phyloP scores from a whole-genome alignment of 2,888 invertebrate species.

The Mesoligia furuncula region DNA sequence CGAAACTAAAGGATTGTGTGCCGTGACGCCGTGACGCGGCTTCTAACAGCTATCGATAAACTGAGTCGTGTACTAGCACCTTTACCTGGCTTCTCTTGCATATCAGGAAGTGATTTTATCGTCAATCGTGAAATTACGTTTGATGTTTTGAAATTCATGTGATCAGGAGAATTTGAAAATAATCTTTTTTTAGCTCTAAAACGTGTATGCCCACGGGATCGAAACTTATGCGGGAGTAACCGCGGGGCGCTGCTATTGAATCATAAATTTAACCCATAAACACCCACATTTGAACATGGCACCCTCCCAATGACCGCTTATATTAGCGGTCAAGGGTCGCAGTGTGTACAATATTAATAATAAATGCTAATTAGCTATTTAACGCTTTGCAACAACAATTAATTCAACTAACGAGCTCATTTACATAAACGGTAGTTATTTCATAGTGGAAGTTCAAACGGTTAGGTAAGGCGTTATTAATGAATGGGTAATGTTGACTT shows the following conservation, averaged over 20 bases:
- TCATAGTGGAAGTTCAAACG: background rate
- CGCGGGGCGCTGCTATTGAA: too few species aligned
- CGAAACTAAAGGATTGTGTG: conserved; percentile 67
- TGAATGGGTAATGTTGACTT: background rate
- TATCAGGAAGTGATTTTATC: too few species aligned
- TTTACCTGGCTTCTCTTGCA: conserved; percentile 56
- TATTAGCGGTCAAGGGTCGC: conserved; percentile 5
- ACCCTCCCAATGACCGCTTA: background rate
- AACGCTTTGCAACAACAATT: conserved; percentile 35
- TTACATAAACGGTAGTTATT: conserved; percentile 15
- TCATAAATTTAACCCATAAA: background rate
- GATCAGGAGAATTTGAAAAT: too few species aligned
- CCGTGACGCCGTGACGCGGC: conserved; percentile 58
- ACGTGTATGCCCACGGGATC: too few species aligned
- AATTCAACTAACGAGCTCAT: conserved; percentile 51
- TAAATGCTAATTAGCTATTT: conserved; percentile 30
- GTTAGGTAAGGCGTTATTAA: background rate
- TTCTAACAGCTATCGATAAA: conserved; percentile 50
- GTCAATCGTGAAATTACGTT: too few species aligned
- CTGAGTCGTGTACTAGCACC: conserved; percentile 26
- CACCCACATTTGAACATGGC: background rate
- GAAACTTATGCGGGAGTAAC: too few species aligned
- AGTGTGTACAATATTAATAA: conserved; percentile 35
- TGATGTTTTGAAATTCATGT: too few species aligned
- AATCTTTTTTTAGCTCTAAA: too few species aligned